Percentiles rank a stretch among this genome's conserved stretches.
phyloP scores from a whole-genome alignment of 2,888 invertebrate genomes.

The Nomada fucata region DNA sequence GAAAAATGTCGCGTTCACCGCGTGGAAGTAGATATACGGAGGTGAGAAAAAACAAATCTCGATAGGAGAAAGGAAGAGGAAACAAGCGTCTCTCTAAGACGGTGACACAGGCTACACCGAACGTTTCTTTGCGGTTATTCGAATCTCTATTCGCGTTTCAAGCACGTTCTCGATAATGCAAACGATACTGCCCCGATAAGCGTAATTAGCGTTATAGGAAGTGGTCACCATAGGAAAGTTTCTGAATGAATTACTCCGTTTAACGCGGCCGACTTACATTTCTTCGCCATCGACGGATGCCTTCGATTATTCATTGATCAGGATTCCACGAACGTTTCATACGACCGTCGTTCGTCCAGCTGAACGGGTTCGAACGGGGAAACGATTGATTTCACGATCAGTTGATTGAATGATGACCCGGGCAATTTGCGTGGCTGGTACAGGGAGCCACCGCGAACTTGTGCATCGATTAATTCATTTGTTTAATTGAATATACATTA shows the following conservation, averaged over 20 bases:
- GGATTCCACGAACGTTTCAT: constrained; percentile 39
- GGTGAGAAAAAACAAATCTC: not conserved
- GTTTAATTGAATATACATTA: not conserved
- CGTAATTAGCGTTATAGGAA: constrained; percentile 70
- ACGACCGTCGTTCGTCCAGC: constrained; percentile 8
- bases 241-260: constrained; percentile 57
- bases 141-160: not conserved
- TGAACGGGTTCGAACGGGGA: not conserved
- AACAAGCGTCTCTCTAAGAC: not conserved
- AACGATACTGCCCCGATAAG: constrained; percentile 63
- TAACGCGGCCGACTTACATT: constrained; percentile 16
- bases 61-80: constrained; percentile 9
- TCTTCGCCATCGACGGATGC: not conserved
- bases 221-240: constrained; percentile 61
- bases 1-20: too few species aligned
- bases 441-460: not conserved
- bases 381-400: constrained; percentile 35
- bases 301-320: constrained; percentile 4
- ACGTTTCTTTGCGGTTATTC: constrained; percentile 16
- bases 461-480: not conserved
- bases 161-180: constrained; percentile 49
- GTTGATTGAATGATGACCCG: not conserved
- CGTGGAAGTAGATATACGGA: too few species aligned
- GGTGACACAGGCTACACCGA: not conserved
- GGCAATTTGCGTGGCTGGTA: constrained; percentile 3